Base-by-base conservation (phyloP, 2,113 vertebrate species). In the Syngnathoides biaculeatus region DNA sequence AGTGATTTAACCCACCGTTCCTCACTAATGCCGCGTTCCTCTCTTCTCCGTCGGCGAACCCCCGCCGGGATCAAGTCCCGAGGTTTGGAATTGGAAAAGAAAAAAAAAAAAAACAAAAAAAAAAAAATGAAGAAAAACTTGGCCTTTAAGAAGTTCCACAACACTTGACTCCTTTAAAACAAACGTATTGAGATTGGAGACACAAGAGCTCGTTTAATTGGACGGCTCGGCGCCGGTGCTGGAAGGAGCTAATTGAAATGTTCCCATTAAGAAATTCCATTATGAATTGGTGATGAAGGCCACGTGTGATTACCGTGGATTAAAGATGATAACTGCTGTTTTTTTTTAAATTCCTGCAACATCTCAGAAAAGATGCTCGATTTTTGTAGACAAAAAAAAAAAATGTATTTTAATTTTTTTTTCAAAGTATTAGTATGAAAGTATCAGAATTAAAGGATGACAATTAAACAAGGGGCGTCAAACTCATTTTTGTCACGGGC, bases 1-100 rank as follows among this genome's bases (percentile, higher is more conserved):
- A 97, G 95, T 98, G 95, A 97, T 97, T 99, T 98, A 98, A 96
- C 95, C 95, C 95, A 94, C 94, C 94, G 93, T 95, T 96, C 95
- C 94, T 81, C 92, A 88, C 92, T 95, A 95, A 97, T 92, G 92
- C 92, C 92, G 83, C 89, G 91, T 91, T 75, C 78, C 72, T 74
- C 74, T 84, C 72, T 78, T 30, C 75, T 43, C 55, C 26, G 3
- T 57, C 7, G 55, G 13, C 58, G 77, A 70, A 68, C 70, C 76
- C 30, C 64, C 72, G 67, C 69, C 35, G 72, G 22, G 65, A 78
- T 76, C 77, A 77, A 70, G 66, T 79, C 73, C 69, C 65, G 65
- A 68, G 75, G 74, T 80, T 80, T 63, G n/a, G 43, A 63, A 55
- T 26, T 55, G 14, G 20, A 12, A 5, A 5, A 3, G 11, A 7